Evolutionary conservation across 2,113 vertebrate genomes (phyloP), one percentile per base, ranked within the genome.

Genomic region (Chiloscyllium plagiosum): DNA sequence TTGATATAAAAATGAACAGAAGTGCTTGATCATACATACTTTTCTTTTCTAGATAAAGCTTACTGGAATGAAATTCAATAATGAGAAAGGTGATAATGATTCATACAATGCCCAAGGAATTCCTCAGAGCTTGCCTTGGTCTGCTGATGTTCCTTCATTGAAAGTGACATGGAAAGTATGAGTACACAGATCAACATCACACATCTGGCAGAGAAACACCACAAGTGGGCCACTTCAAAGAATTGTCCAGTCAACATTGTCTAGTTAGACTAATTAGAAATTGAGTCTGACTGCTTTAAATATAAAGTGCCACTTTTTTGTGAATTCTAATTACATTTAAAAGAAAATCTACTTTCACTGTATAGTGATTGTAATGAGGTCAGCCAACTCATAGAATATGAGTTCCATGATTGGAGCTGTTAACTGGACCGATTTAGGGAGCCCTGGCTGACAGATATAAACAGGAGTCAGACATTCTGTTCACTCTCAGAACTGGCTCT

Each of bases 1-100:
- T 72, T 72, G 69, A 95, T 29, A 76, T 76, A 95, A 72, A 95
- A 95, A 72, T 52, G 68, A 95, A 70, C 69, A 65, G 72, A 69
- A 52, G 24, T 95, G 47, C 94, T 42, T 22, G 42, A 95, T 76
- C 94, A 76, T 68, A 95, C 10, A 95, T 70, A 72, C 68, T 29
- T 72, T 95, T 26, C 93, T 72, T 95, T 95, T 33, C 12, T 72
- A 95, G 52, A 72, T 76, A 52, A 95, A 52, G 66, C 42, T 61
- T 72, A 72, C 72, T 70, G 37, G 69, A 95, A 72, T 95, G 72
- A 76, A 72, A 76, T 76, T 70, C 94, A 29, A 69, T 24, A 72
- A 52, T 29, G 52, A 70, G 65, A 42, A 47, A 94, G 3, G 7
- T 95, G 72, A 29, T 1, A 33, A 29, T 95, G 69, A 76, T 52